A percentile compares a stretch with the other conserved stretches of the same genome.
Evolutionary conservation across 2,797 vertebrate genomes (phyloP).

Genomic region (Eleutherodactylus coqui): DNA sequence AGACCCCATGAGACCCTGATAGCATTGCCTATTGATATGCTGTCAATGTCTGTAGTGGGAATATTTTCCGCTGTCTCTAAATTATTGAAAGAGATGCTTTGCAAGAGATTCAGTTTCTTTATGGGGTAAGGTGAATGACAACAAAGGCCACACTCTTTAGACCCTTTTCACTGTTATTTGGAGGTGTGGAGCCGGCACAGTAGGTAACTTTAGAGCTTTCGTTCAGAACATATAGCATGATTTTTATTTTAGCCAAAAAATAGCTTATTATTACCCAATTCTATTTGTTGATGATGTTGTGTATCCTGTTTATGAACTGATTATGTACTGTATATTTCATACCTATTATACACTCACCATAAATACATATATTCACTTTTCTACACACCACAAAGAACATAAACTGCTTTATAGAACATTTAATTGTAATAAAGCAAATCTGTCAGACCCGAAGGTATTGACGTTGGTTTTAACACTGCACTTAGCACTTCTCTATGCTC

Average conservation of each 20-base stretch:
- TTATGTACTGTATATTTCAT: neutral
- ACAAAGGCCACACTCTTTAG: no score
- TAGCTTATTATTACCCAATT: neutral
- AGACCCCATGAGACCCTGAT: no score
- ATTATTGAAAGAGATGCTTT: neutral
- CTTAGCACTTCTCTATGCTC: constrained; percentile 45
- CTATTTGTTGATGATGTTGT: neutral
- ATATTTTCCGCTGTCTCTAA: neutral
- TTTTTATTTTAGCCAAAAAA: neutral
- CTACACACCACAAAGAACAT: neutral
- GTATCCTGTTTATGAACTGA: neutral
- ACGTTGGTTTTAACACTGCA: constrained; percentile 43
- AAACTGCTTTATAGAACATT: no score
- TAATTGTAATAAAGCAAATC: constrained; percentile 48
- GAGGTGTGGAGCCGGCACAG: neutral
- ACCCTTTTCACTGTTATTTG: neutral
- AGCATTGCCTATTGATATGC: no score
- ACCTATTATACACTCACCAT: neutral
- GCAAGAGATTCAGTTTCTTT: no score
- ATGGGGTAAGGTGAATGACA: no score
- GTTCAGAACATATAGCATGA: neutral
- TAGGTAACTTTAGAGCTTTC: neutral
- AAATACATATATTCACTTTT: neutral
- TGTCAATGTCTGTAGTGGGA: no score
- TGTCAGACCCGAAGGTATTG: constrained; percentile 43